Conservation (phyloP, 2,797 vertebrate species). For the Platyrinchus mystaceus region DNA sequence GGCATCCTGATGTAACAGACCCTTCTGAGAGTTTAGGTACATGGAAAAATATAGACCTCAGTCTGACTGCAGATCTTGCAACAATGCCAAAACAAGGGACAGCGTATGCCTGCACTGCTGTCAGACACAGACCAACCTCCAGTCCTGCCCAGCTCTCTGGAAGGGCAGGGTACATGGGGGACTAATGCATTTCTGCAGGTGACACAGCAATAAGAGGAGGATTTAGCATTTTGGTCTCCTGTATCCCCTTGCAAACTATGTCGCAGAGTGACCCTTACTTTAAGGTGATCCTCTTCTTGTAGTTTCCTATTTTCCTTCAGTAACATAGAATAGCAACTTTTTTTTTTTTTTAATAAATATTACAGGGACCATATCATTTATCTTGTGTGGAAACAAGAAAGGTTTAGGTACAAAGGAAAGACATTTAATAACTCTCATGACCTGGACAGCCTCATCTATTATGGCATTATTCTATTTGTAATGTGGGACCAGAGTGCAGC, state of each 20-base stretch:
- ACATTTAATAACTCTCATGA: not conserved
- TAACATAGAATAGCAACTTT: not conserved
- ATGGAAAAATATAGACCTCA: not conserved
- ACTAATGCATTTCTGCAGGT: not conserved
- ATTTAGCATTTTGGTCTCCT: not conserved
- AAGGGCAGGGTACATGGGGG: not conserved
- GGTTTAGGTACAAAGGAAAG: not conserved
- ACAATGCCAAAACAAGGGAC: not conserved
- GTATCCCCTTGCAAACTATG: not conserved
- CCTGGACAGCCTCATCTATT: not conserved
- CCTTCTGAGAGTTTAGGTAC: not conserved
- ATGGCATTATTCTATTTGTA: not conserved
- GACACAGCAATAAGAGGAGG: not conserved
- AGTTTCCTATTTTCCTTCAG: not conserved
- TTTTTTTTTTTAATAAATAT: not conserved
- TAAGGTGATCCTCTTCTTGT: not conserved
- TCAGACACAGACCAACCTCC: not conserved
- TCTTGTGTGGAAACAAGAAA: not conserved
- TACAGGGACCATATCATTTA: not conserved
- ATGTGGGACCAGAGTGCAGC: not conserved
- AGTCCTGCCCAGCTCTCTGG: not conserved
- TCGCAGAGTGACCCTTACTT: not conserved
- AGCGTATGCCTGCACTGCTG: rapidly evolving
- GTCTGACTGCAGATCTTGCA: not conserved
- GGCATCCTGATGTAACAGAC: not conserved